Conservation (phyloP, 2,113 vertebrate species). For the Zosterops pallidus region DNA sequence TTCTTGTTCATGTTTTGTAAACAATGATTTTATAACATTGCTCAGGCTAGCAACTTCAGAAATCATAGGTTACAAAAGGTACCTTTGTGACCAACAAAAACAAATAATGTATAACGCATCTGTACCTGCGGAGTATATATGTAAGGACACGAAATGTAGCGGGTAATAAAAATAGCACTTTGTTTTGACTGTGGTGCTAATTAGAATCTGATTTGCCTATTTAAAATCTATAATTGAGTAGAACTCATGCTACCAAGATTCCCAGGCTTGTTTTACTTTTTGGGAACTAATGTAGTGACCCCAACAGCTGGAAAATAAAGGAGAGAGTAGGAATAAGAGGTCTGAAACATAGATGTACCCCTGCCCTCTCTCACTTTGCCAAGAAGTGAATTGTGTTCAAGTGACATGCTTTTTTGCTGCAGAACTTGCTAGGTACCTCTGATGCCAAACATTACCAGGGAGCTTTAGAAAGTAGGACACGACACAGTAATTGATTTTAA, state of each 20-base stretch:
- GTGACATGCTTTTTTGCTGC: neutral
- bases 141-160: conserved; percentile 65
- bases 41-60: conserved; percentile 15
- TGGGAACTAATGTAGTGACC: conserved; percentile 66
- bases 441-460: neutral
- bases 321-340: neutral
- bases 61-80: conserved; percentile 28
- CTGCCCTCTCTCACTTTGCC: conserved; percentile 58
- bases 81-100: conserved; percentile 44
- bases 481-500: neutral
- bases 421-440: neutral
- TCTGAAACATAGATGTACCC: neutral
- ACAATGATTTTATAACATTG: neutral
- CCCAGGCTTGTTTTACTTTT: conserved; percentile 61
- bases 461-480: neutral
- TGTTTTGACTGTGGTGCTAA: conserved; percentile 72
- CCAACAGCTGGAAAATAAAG: conserved; percentile 68
- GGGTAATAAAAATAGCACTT: conserved; percentile 72
- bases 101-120: conserved; percentile 48
- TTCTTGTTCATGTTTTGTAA: conserved; percentile 1
- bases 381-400: conserved; percentile 70
- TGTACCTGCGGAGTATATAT: conserved; percentile 65
- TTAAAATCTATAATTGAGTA: conserved; percentile 80
- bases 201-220: conserved; percentile 83
- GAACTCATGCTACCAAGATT: conserved; percentile 74